Conservation (phyloP, 2,797 vertebrate species). For the Pelochelys cantorii region DNA sequence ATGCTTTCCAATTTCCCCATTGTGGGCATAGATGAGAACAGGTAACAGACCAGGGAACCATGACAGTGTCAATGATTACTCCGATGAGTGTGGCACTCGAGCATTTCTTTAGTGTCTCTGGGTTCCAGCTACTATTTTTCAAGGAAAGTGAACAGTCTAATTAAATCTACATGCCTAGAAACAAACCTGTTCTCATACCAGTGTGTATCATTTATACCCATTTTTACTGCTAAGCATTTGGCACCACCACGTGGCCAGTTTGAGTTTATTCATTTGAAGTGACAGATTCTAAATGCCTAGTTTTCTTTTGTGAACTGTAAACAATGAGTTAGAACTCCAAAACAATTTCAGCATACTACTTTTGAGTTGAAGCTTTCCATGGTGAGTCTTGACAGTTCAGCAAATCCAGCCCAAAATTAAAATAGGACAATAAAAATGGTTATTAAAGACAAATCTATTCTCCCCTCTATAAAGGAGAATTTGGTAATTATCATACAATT, state of each 20-base stretch:
- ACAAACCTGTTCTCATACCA: rapidly evolving
- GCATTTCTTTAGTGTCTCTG: not conserved
- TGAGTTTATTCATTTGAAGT: constrained; percentile 13
- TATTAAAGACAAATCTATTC: not conserved
- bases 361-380: not conserved
- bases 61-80: not conserved
- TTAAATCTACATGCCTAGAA: not conserved
- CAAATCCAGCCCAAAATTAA: not conserved
- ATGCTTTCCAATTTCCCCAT: not conserved
- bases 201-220: not conserved
- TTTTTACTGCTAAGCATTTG: constrained; percentile 58
- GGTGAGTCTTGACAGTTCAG: not conserved
- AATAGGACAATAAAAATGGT: not conserved
- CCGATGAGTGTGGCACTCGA: not conserved
- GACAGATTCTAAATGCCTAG: not conserved
- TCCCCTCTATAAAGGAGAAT: not conserved
- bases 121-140: not conserved
- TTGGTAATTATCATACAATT: not conserved
- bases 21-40: not conserved
- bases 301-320: not conserved
- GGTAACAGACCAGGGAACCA: not conserved
- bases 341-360: not conserved
- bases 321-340: not conserved
- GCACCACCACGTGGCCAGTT: constrained; percentile 72
- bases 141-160: not conserved